Percentiles rank a stretch among this genome's conserved stretches.
Evolutionary conservation across 2,888 invertebrate genomes (phyloP).

Genomic region (Dioctria linearis): DNA sequence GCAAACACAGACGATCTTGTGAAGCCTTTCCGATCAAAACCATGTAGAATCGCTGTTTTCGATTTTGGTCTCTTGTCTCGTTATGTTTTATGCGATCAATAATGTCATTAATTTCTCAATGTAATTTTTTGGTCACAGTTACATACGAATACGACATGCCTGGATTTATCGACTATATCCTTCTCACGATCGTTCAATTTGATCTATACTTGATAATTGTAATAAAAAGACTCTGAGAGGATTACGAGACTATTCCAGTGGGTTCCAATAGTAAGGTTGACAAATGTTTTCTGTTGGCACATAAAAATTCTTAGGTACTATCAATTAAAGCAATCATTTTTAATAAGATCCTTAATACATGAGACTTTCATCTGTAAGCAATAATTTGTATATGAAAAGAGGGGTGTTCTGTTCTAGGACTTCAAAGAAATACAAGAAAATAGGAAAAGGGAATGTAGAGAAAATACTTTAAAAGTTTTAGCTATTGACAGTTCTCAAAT

Average conservation of each 20-base stretch:
- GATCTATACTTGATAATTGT: conserved; percentile 41
- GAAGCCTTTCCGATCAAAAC: conserved; percentile 43
- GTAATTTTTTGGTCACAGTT: conserved; percentile 42
- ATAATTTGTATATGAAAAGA: no score
- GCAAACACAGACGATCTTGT: conserved; percentile 36
- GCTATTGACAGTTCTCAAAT: no score
- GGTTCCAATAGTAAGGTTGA: not conserved
- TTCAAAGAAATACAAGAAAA: no score
- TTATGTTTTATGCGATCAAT: conserved; percentile 54
- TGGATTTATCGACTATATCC: conserved; percentile 51
- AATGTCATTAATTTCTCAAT: conserved; percentile 53
- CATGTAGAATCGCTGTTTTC: conserved; percentile 49
- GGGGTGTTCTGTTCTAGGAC: no score
- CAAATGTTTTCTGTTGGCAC: no score
- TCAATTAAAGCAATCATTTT: no score
- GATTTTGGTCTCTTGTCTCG: conserved; percentile 49
- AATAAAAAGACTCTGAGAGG: conserved; percentile 27
- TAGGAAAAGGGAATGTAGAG: no score
- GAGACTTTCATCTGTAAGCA: no score
- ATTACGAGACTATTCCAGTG: not conserved
- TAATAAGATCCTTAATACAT: no score
- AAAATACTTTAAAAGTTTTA: no score
- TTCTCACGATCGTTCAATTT: conserved; percentile 33
- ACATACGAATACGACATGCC: conserved; percentile 47
- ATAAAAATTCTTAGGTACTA: no score